Base-by-base conservation (phyloP, 2,113 vertebrate species). In the Chaetodon trifascialis region DNA sequence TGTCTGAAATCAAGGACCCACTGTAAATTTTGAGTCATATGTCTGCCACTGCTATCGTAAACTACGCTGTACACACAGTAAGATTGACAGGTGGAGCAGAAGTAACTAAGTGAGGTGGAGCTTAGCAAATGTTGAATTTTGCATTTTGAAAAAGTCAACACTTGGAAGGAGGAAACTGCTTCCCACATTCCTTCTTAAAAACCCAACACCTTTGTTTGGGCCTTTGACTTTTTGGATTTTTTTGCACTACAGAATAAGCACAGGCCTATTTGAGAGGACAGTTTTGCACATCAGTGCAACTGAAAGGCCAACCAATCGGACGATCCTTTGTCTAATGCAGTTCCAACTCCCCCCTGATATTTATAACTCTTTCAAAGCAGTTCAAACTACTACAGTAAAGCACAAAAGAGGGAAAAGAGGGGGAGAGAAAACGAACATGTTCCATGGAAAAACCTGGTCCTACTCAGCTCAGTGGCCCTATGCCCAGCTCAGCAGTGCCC, bases 401-500 rank as follows among this genome's bases (percentile, higher is more conserved):
- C 19, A 84, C 78, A 58, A 30, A 44, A 55, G 51, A 15, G 21
- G 76, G 55, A 69, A 58, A 82, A 69, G 38, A 46, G 55, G 54
- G 60, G 79, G 68, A 72, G 34, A 60, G 46, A 77, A 82, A 88
- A 76, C 12, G 5, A 70, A 81, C 42, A 77, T 76, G 51, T 79
- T 91, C 86, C 81, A 79, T 91, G 92, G 93, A 93, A 93, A 93
- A 92, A 88, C 11, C 72, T 90, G 88, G 64, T 87, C 30, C 77
- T 80, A 82, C 89, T 91, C 79, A 91, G 74, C 81, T 69, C 68
- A 6, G 72, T 85, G 89, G 90, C 71, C 34, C 10, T 16, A 62
- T 9, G 82, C 90, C 88, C 71, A 71, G 74, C 84, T 86, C 16
- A 80, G 63, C 67, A 69, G 38, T 77, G 74, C 79, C 91, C 89